Percentiles rank a stretch among this genome's conserved stretches.
phyloP scores from a whole-genome alignment of 2,797 vertebrate species.

The Poecilia gillii region DNA sequence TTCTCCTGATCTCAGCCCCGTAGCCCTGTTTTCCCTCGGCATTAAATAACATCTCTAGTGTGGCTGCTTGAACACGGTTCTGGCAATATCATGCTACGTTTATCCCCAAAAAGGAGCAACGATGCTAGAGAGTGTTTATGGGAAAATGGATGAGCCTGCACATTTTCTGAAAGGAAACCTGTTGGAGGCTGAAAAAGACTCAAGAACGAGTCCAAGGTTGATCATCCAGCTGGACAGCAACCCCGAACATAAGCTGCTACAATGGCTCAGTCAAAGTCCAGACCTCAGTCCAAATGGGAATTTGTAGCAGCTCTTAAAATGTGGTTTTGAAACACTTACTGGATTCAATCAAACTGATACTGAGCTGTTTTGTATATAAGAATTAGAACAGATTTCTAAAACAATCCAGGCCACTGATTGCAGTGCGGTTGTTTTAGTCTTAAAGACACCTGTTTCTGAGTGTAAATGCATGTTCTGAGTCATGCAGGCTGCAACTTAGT shows the following conservation, averaged over 20 bases:
- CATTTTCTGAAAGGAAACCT: background rate
- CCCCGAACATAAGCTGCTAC: background rate
- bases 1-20: background rate
- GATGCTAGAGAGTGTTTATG: background rate
- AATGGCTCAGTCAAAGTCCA: background rate
- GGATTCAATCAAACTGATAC: background rate
- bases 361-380: background rate
- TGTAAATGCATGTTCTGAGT: background rate
- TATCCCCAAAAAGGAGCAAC: background rate
- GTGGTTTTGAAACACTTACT: background rate
- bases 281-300: background rate
- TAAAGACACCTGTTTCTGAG: slow-evolving; percentile 41
- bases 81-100: background rate
- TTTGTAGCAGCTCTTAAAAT: background rate
- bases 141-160: background rate
- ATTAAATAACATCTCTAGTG: background rate
- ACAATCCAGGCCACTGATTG: background rate
- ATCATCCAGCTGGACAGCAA: background rate
- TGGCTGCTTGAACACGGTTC: background rate
- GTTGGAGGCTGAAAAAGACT: background rate
- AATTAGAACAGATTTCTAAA: background rate
- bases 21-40: background rate
- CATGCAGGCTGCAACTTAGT: slow-evolving; percentile 78
- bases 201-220: background rate
- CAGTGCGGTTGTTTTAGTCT: slow-evolving; percentile 71